phyloP scores from a whole-genome alignment of 2,888 invertebrate species.

The Noctuana brunneofusca region DNA sequence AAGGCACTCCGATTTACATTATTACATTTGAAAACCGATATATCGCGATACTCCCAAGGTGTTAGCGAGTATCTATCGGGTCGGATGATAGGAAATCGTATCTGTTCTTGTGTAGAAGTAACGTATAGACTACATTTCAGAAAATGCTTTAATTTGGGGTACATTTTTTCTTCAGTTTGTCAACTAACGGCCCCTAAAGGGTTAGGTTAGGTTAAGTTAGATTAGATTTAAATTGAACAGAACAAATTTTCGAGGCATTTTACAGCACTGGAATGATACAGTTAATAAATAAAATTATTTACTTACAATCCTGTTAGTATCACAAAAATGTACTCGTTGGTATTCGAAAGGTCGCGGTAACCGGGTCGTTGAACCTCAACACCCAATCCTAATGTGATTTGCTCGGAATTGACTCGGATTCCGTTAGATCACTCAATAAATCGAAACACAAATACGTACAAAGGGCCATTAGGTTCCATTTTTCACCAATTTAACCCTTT shows the following conservation, averaged over 20 bases:
- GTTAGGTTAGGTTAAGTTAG: no score
- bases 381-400: conserved; percentile 23
- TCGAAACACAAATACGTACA: conserved; percentile 26
- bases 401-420: conserved; percentile 9
- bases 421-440: conserved; percentile 27
- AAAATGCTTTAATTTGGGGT: background rate
- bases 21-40: background rate
- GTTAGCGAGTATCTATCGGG: conserved; percentile 2
- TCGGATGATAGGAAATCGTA: background rate
- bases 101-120: background rate
- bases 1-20: no score
- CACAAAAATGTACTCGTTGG: background rate
- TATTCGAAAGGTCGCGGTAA: conserved; percentile 3
- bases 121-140: no score
- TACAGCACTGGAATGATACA: no score
- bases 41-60: background rate
- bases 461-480: conserved; percentile 23
- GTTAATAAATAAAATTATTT: no score
- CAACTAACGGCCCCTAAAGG: no score
- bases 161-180: no score
- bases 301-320: background rate
- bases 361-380: conserved; percentile 3
- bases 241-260: no score
- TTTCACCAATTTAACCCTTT: conserved; percentile 33
- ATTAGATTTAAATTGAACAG: background rate